These are phyloP conservation scores for Gymnarchus niloticus DNA, from an alignment of 2,113 vertebrate species.

Conservation along the genomic window DNA sequence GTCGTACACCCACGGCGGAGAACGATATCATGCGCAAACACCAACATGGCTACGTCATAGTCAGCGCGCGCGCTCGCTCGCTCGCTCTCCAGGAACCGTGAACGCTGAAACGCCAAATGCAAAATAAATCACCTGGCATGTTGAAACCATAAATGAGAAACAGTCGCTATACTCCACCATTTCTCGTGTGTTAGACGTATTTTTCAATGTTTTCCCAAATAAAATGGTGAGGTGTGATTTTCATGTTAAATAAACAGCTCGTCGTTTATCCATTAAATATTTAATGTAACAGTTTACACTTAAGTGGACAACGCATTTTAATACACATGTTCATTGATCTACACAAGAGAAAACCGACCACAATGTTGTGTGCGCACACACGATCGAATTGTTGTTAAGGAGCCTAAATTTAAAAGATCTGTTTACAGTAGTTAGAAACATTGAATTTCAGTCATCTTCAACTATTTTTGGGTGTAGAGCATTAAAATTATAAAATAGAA, in stretches of 20 bases:
- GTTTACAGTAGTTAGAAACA: conserved; percentile 64
- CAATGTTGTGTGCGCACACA: conserved; percentile 8
- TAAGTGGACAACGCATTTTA: conserved; percentile 48
- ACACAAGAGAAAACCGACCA: conserved; percentile 58
- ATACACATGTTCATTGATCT: conserved; percentile 60
- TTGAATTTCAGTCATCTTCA: conserved; percentile 33
- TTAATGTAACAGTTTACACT: conserved; percentile 60
- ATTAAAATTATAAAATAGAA: conserved; percentile 13
- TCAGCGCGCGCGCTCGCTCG: conserved; percentile 11
- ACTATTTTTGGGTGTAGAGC: not conserved
- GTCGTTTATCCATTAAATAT: conserved; percentile 64
- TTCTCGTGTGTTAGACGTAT: not conserved
- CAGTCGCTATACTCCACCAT: not conserved
- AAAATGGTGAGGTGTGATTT: not conserved
- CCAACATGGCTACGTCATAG: conserved; percentile 19
- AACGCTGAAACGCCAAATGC: not conserved
- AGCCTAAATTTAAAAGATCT: conserved; percentile 32
- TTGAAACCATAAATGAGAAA: not conserved
- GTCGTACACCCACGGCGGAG: not conserved
- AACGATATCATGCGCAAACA: not conserved
- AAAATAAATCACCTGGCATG: not conserved
- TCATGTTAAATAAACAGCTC: conserved; percentile 24
- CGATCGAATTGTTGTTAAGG: conserved; percentile 13
- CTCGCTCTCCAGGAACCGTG: not conserved
- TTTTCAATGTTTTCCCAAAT: not conserved